Conservation (phyloP, 2,797 vertebrate species). For the Melanotaenia boesemani region DNA sequence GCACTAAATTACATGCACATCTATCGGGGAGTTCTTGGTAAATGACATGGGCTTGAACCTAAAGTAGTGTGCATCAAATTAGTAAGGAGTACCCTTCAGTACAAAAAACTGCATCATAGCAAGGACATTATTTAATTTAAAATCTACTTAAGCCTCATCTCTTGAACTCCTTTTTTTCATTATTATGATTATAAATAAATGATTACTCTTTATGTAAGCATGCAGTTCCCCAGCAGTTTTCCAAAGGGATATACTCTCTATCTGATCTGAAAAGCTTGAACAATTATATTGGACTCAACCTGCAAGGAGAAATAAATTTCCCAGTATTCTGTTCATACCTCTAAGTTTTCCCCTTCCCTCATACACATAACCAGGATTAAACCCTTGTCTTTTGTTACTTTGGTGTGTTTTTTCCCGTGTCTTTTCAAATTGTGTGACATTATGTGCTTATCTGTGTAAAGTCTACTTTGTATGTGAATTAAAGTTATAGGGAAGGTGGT, state of each 20-base stretch:
- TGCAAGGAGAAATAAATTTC: slow-evolving; percentile 19
- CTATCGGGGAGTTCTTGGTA: neutral
- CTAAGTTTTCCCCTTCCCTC: slow-evolving; percentile 7
- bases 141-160: slow-evolving; percentile 11
- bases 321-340: slow-evolving; percentile 35
- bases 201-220: slow-evolving; percentile 43
- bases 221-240: neutral
- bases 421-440: neutral
- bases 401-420: neutral
- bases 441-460: slow-evolving; percentile 37
- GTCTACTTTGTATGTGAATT: slow-evolving; percentile 21
- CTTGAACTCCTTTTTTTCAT: neutral
- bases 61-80: too few relatives aligned
- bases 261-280: slow-evolving; percentile 46
- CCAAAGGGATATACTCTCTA: slow-evolving; percentile 28
- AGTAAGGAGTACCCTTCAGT: neutral
- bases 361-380: neutral
- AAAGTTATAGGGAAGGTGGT: slow-evolving; percentile 43
- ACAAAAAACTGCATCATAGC: neutral
- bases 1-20: neutral
- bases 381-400: neutral
- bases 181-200: neutral
- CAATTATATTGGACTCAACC: neutral
- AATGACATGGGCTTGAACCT: neutral
- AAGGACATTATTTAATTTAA: neutral